Conservation (phyloP, 2,797 vertebrate genomes). For the Acipenser ruthenus region DNA sequence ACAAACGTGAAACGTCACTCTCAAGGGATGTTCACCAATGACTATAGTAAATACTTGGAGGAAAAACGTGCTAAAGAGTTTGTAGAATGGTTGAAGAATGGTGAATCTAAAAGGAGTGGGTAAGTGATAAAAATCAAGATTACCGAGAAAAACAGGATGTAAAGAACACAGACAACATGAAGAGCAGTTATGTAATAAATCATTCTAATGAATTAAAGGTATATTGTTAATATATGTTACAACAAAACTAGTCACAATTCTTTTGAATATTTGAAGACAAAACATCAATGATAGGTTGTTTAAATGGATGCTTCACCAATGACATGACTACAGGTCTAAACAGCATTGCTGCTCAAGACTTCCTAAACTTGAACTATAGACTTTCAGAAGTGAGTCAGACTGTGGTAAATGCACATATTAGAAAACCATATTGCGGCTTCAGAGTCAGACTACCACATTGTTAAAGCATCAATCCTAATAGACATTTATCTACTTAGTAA, state of each 20-base stretch:
- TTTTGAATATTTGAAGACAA: too few relatives aligned
- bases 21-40: constrained; percentile 71
- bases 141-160: too few relatives aligned
- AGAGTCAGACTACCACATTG: too few relatives aligned
- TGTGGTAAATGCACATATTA: constrained; percentile 36
- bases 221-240: too few relatives aligned
- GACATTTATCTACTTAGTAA: too few relatives aligned
- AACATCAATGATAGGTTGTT: too few relatives aligned
- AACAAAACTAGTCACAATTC: too few relatives aligned
- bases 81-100: constrained; percentile 59
- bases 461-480: too few relatives aligned
- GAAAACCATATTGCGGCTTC: too few relatives aligned
- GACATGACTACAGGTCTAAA: constrained; percentile 91
- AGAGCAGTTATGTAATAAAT: too few relatives aligned
- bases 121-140: constrained; percentile 28
- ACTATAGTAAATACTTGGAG: constrained; percentile 41
- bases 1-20: constrained; percentile 67
- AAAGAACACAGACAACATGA: too few relatives aligned
- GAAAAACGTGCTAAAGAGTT: constrained; percentile 61
- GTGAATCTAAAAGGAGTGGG: constrained; percentile 44
- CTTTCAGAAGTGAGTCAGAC: constrained; percentile 44
- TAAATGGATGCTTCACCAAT: constrained; percentile 91
- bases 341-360: constrained; percentile 84
- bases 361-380: constrained; percentile 85
- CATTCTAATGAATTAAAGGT: too few relatives aligned